These are phyloP conservation scores for Pycnomerus fuliginosus DNA, from an alignment of 2,888 invertebrate species.

Conservation along the genomic window DNA sequence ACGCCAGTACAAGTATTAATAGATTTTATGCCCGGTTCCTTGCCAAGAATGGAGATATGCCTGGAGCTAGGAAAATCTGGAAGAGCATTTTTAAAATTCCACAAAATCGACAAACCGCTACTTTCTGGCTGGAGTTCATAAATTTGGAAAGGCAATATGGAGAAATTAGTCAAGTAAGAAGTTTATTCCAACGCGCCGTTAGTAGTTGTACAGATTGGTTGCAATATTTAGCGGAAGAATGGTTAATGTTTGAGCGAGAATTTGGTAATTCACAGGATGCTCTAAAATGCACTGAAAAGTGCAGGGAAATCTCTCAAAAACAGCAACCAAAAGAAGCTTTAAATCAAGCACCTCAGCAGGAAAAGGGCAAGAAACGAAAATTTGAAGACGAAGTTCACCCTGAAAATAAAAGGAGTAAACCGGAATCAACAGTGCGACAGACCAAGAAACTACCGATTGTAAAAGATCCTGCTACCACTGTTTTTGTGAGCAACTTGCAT, in stretches of 20 bases:
- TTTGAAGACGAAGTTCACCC: constrained; percentile 37
- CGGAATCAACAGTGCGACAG: constrained; percentile 37
- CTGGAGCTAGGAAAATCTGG: constrained; percentile 65
- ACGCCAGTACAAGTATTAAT: constrained; percentile 71
- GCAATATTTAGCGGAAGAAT: constrained; percentile 69
- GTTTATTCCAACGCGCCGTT: constrained; percentile 62
- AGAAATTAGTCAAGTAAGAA: constrained; percentile 61
- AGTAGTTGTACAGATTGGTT: constrained; percentile 69
- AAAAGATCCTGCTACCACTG: constrained; percentile 55
- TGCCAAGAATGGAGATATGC: constrained; percentile 72
- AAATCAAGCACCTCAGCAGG: constrained; percentile 6
- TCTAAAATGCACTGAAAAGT: constrained; percentile 55
- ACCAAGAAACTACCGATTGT: constrained; percentile 31
- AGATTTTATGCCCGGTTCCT: constrained; percentile 59
- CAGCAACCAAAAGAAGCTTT: constrained; percentile 20
- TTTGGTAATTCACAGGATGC: constrained; percentile 65
- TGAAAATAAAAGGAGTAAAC: constrained; percentile 38
- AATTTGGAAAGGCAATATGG: constrained; percentile 66
- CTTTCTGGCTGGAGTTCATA: constrained; percentile 65
- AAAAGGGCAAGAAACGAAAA: constrained; percentile 32
- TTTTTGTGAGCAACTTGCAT: constrained; percentile 90
- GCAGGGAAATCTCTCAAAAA: constrained; percentile 40
- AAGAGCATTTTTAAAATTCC: constrained; percentile 57
- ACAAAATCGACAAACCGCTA: constrained; percentile 35
- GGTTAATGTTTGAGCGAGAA: constrained; percentile 81